Evolutionary conservation across 2,113 vertebrate genomes (phyloP).

Genomic region (Pitta sordida): DNA sequence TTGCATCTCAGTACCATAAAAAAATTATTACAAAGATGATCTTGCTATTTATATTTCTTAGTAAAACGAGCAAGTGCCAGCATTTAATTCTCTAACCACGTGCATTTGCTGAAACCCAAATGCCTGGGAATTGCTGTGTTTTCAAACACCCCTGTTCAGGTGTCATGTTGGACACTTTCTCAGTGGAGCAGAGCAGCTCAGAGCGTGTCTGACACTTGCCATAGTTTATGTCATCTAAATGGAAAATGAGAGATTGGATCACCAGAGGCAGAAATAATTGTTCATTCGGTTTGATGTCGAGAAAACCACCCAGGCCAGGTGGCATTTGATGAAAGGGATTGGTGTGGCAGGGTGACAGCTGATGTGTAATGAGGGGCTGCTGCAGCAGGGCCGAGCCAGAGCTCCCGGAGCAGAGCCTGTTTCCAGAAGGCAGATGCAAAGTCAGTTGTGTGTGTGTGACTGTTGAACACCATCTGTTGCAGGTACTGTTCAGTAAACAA

Average conservation of each 20-base stretch:
- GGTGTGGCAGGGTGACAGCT: neutral
- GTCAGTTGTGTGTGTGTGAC: neutral
- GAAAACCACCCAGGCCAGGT: neutral
- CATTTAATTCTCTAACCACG: neutral
- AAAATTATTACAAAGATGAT: neutral
- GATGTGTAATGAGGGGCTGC: neutral
- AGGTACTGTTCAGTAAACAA: conserved; percentile 9
- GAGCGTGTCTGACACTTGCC: neutral
- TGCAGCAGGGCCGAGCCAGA: neutral
- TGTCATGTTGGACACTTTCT: neutral
- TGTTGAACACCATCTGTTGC: neutral
- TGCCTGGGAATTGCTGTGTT: neutral
- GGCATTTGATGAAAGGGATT: neutral
- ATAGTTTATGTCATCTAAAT: neutral
- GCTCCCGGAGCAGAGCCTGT: neutral
- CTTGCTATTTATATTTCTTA: neutral
- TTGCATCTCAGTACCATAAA: neutral
- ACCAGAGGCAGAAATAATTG: neutral
- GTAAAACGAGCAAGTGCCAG: neutral
- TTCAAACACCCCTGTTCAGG: neutral
- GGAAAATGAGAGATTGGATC: neutral
- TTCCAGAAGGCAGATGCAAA: conserved; percentile 9
- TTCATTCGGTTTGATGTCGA: neutral
- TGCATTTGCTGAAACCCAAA: neutral
- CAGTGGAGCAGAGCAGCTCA: neutral